Base-by-base conservation (phyloP, 2,888 invertebrate species). In the Eurytoma californica region DNA sequence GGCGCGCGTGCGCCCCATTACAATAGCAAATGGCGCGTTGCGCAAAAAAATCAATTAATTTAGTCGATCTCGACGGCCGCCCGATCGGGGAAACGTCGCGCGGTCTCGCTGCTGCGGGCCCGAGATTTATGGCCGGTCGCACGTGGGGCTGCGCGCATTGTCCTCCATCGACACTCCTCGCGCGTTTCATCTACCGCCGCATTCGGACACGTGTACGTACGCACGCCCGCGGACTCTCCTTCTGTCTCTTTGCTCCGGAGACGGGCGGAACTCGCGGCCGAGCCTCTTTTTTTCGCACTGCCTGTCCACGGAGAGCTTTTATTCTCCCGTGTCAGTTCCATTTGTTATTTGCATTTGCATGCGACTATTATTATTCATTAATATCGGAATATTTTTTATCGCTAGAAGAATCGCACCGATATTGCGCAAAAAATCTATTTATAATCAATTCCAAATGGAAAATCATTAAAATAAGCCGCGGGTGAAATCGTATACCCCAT, bases 41-140 rank as follows among this genome's bases (percentile, higher is more conserved):
- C 76, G 68, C 72, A 72, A 39, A 39, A 39, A 39, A 73, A 80
- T 61, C 68, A 67, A 61, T 75, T 76, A 79, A 79, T 80, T 72
- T 57, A 58, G 67, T 49, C 67, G 47, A 58, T 18, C 39, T 9
- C n/a, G 2, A 0, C 30, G 53, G 49, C 39, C 58, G 49, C 28
- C 0, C 70, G 12, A 4, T 13, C 49, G n/a, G 16, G 53, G 53
- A 53, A 60, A 60, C 28, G 58, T 28, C 58, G 24, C 24, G 58
- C 24, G 12, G 20, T 14, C 53, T 49, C 49, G 24, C 20, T 65
- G 24, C 24, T 2, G 18, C 39, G 24, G 24, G n/a, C 14, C 14
- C 60, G 49, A 60, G 49, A 72, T 58, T 18, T 70, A 70, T 53
- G 53, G n/a, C 39, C 12, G 24, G 28, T 60, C 24, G 14, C 24